Evolutionary conservation across 2,797 vertebrate species (phyloP), one percentile per base, ranked within the genome.

Genomic region (Falco concolor): DNA sequence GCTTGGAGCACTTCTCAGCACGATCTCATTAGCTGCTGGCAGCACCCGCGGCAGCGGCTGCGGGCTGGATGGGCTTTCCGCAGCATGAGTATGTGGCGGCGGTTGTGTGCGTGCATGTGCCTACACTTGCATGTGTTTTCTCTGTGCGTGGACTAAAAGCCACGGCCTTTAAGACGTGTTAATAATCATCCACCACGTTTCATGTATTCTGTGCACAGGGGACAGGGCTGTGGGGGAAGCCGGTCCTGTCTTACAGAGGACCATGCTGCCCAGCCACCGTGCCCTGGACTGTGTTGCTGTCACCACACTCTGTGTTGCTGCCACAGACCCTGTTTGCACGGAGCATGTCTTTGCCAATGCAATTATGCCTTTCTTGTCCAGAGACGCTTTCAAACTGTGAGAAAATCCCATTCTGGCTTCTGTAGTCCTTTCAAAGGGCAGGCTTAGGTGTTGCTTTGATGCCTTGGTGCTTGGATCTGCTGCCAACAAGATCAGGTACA

Each of bases 71-170:
- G 77, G 59, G 10, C 61, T 89, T 93, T 56, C 57, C 16, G 1
- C 32, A 13, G 47, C 76, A 23, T 0, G 6, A 52, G 22, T 5
- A 1, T 3, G 11, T 4, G 36, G 32, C 0, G 1, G 3, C 1
- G 20, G 24, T 12, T 13, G 34, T 25, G 49, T 75, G 52, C 20
- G 1, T 8, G 28, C 79, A 68, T 18, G 22, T 34, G 36, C 16
- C 57, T 53, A 1, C 27, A 17, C 27, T 15, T 69, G 61, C 27
- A 24, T 1, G 9, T 5, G 4, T 61, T 73, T 92, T 81, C 75
- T 76, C 23, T 21, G 17, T 1, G 0, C 10, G 28, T 21, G 19
- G 42, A 25, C 40, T 74, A 18, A 80, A 92, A 64, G 40, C 32
- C 79, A 73, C 12, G 9, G 67, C 12, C 44, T 60, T 77, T 30